Base-by-base conservation (phyloP, 2,113 vertebrate genomes). In the Irena cyanogastra region DNA sequence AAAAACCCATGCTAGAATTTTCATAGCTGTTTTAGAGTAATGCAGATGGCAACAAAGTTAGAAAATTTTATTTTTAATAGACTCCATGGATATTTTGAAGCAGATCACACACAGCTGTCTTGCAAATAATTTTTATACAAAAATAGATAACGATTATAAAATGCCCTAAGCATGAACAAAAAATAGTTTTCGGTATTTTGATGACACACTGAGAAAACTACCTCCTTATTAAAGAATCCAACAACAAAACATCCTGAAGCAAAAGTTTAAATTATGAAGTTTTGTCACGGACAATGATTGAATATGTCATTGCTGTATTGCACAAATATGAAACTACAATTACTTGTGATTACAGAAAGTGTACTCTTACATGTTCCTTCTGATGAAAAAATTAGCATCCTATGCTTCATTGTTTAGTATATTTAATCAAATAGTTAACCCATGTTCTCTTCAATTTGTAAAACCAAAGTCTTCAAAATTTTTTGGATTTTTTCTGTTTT, bases 401-500 rank as follows among this genome's bases (percentile, higher is more conserved):
- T 66, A 16, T 0, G 0, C 17, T 83, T 72, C 3, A 1, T 69
- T 86, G 26, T 28, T 60, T 80, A 33, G 6, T 27, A 13, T 83
- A 18, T 65, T 89, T 76, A 72, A 53, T 13, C 9, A 81, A 80
- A 66, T 24, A 30, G 2, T 66, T 83, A 89, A 39, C 10, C 20
- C 3, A 33, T 33, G 11, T 61, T 16, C 12, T 49, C 37, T 61
- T 61, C 30, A 81, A 42, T 37, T 45, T 70, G 11, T 8, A 63
- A 87, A 91, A 72, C 21, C 11, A 54, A 33, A 61, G 24, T 12
- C 3, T 66, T 44, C 41, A 10, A 86, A 91, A 49, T 7, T 45
- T 80, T 80, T 20, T 33, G 7, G 15, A 10, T 24, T 54, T 49
- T 60, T 33, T 64, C 2, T 47, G 21, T 0, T 84, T 87, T 90